These are phyloP conservation scores for Spea multiplicata DNA, from an alignment of 2,113 vertebrate species.

Conservation along the genomic window DNA sequence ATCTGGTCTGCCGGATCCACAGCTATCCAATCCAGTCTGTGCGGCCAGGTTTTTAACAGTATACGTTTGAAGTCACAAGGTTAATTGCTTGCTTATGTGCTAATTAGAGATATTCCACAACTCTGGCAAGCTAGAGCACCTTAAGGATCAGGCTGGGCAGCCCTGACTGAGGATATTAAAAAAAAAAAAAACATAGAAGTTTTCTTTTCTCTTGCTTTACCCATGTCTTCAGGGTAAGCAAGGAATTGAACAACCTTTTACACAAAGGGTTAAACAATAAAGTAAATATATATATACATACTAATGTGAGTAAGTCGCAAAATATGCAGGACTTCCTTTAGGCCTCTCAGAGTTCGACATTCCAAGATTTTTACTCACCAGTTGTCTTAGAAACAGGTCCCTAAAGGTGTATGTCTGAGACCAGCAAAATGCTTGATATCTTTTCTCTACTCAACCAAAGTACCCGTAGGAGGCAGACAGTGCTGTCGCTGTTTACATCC, in stretches of 20 bases:
- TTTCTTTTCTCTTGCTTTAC: no score
- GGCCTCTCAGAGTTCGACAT: slow-evolving; percentile 42
- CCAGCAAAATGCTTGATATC: slow-evolving; percentile 32
- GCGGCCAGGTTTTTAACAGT: no score
- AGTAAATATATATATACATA: slow-evolving; percentile 22
- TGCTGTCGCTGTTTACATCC: not conserved
- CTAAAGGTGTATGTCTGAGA: slow-evolving; percentile 45
- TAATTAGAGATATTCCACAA: no score
- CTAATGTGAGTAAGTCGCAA: slow-evolving; percentile 32
- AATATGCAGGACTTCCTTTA: slow-evolving; percentile 45
- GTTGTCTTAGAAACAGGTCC: slow-evolving; percentile 50
- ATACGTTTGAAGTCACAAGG: no score
- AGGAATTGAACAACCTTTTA: not conserved
- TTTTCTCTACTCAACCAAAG: slow-evolving; percentile 13
- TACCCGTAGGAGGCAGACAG: slow-evolving; percentile 30
- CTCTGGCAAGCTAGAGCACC: no score
- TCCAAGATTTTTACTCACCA: slow-evolving; percentile 41
- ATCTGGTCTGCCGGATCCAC: no score
- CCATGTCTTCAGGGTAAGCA: no score
- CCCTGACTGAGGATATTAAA: no score
- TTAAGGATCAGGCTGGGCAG: no score
- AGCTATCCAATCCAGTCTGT: no score
- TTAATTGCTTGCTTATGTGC: no score
- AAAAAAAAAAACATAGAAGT: no score
- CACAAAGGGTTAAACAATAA: not conserved